A percentile compares a stretch with the other conserved stretches of the same genome.
Evolutionary conservation across 1,140 invertebrate species (phyloP).

Genomic region (Phortica variegata): DNA sequence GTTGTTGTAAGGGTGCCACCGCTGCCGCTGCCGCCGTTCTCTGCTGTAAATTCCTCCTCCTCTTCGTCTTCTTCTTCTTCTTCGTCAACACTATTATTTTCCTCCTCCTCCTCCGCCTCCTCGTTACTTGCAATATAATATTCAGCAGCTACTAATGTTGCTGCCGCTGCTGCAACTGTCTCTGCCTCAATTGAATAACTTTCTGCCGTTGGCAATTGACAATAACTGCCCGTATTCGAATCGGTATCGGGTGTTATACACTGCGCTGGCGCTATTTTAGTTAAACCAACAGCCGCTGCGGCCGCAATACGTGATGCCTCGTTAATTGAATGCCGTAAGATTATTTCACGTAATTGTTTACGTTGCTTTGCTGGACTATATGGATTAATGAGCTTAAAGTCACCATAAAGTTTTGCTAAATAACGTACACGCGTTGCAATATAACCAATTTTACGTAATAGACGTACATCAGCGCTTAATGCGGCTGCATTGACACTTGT

Average conservation of each 20-base stretch:
- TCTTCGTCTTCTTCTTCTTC: slow-evolving; percentile 12
- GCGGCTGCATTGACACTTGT: slow-evolving; percentile 9
- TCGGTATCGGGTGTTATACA: slow-evolving; percentile 8
- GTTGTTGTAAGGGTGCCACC: too few relatives aligned
- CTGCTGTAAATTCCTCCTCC: slow-evolving; percentile 1
- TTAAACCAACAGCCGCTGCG: slow-evolving; percentile 30
- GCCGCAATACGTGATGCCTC: slow-evolving; percentile 44
- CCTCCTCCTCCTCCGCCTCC: not conserved
- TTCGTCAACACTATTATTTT: not conserved
- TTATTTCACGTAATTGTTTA: slow-evolving; percentile 45
- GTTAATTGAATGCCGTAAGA: slow-evolving; percentile 45
- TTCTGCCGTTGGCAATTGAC: slow-evolving; percentile 1
- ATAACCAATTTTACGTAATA: slow-evolving; percentile 49
- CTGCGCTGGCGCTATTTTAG: slow-evolving; percentile 5
- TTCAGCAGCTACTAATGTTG: slow-evolving; percentile 1
- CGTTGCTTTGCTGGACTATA: slow-evolving; percentile 47
- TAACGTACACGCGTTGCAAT: slow-evolving; percentile 49
- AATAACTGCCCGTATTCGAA: slow-evolving; percentile 9
- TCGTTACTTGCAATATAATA: slow-evolving; percentile 9
- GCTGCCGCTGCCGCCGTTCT: not conserved
- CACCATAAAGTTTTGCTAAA: slow-evolving; percentile 44
- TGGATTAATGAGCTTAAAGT: slow-evolving; percentile 44
- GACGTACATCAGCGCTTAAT: slow-evolving; percentile 40
- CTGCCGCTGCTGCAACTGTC: slow-evolving; percentile 1
- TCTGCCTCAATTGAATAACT: not conserved